Evolutionary conservation across 1,140 invertebrate genomes (phyloP), one percentile per base, ranked within the genome.

Genomic region (Daktulosphaira vitifoliae): DNA sequence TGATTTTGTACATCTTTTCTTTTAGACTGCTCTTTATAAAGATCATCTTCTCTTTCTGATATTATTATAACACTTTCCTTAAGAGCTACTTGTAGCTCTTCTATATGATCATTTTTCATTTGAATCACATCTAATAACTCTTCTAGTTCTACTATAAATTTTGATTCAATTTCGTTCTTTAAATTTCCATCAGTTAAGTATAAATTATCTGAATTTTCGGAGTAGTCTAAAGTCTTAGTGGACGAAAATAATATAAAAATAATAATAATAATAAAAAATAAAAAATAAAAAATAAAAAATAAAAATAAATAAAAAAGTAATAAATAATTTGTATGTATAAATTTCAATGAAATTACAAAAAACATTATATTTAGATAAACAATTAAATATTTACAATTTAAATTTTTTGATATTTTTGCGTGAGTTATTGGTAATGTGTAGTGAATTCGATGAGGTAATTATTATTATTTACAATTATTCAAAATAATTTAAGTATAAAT

Each of bases 21-120:
- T 65, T 77, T 75, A 65, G 78, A 76, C 71, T 84, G 81, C 68
- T 84, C 82, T 50, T 78, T 72, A 68, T 80, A 80, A 25, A 85
- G 77, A 68, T 83, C 81, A 42, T 76, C 77, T 66, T 87, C 84
- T 48, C 80, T 75, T 64, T 86, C 81, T 2, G 80, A 79, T 15
- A 82, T 80, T 67, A 86, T 81, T 68, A 80, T 71, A 37, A 86
- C 78, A 25, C 81, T 84, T 70, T 84, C 82, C 66, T 83, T 80
- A 23, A 92, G 75, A 6, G 88, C 88, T 66, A 89, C 82, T 73
- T 92, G 88, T 48, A 93, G 73, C 75, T 91, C 87, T 69, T 86
- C 79, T 68, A 92, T 88, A 62, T 85, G 79, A 66, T 78, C 79
- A 18, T 74, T 72, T 54, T 79, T 76, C 64, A 72, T 71, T 33